Conservation (phyloP, 2,797 vertebrate species). For the Scolopax bukidnonensis region DNA sequence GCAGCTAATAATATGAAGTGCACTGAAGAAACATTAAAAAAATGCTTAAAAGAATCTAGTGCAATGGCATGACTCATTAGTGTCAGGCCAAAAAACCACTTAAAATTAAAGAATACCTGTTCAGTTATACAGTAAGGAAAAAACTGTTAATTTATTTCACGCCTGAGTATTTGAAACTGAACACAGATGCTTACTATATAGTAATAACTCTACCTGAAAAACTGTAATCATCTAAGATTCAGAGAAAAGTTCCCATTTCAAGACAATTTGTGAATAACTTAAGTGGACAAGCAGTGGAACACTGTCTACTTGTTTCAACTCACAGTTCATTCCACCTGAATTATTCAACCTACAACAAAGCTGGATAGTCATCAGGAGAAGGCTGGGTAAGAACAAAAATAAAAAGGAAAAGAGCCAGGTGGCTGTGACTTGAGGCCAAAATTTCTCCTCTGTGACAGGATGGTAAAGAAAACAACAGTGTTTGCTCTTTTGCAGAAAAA, state of each 20-base stretch:
- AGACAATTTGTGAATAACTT: slow-evolving; percentile 9
- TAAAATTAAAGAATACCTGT: slow-evolving; percentile 64
- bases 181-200: neutral
- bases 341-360: slow-evolving; percentile 38
- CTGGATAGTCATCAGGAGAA: neutral
- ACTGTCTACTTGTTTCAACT: slow-evolving; percentile 50
- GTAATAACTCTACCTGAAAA: neutral
- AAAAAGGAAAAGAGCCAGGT: neutral
- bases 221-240: neutral
- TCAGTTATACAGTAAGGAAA: slow-evolving; percentile 18
- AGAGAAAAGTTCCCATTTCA: slow-evolving; percentile 28
- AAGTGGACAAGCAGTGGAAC: slow-evolving; percentile 49
- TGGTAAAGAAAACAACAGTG: neutral
- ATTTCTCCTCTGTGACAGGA: neutral
- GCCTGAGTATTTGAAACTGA: slow-evolving; percentile 37
- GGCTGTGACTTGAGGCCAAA: neutral
- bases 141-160: slow-evolving; percentile 32
- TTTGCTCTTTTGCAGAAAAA: neutral
- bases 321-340: slow-evolving; percentile 45
- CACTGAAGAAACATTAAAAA: slow-evolving; percentile 25
- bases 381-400: neutral
- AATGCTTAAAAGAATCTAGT: slow-evolving; percentile 30
- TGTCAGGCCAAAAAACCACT: slow-evolving; percentile 32
- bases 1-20: slow-evolving; percentile 49
- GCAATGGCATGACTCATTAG: slow-evolving; percentile 67